A percentile compares a stretch with the other conserved stretches of the same genome.
phyloP scores from a whole-genome alignment of 2,888 invertebrate species.

The Tachina fera region DNA sequence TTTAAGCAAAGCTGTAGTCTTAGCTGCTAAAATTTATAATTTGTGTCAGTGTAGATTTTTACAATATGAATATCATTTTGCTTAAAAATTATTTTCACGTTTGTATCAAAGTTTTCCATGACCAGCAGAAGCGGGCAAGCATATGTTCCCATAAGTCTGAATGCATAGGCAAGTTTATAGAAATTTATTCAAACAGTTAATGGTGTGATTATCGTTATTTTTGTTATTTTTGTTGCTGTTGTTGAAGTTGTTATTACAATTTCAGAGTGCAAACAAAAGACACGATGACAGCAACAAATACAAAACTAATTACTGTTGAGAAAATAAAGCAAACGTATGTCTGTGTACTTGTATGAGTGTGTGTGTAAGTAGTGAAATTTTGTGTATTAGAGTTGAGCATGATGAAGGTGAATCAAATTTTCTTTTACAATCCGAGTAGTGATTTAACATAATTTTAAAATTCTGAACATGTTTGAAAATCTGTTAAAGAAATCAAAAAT shows the following conservation, averaged over 20 bases:
- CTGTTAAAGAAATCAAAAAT: too few relatives aligned
- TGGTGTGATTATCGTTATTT: conserved; percentile 19
- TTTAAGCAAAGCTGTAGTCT: too few relatives aligned
- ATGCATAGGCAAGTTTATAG: neutral
- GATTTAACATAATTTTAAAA: too few relatives aligned
- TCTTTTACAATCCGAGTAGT: too few relatives aligned
- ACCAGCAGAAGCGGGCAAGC: too few relatives aligned
- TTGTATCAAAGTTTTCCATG: too few relatives aligned
- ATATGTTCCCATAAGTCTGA: neutral
- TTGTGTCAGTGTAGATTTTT: too few relatives aligned
- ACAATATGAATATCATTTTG: too few relatives aligned
- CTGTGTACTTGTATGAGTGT: neutral
- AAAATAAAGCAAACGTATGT: conserved; percentile 13
- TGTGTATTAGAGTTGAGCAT: neutral
- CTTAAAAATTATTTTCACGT: too few relatives aligned
- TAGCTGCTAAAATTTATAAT: too few relatives aligned
- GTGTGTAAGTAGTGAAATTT: neutral
- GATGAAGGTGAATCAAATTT: neutral
- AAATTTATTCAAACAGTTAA: conserved; percentile 46
- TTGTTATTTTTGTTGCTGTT: neutral
- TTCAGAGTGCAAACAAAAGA: conserved; percentile 28
- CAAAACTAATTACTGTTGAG: conserved; percentile 34
- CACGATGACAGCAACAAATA: conserved; percentile 32
- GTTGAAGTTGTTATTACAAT: conserved; percentile 23
- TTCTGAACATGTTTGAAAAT: too few relatives aligned